These are phyloP conservation scores for Prolemur simus DNA, from an alignment of 2,113 vertebrate genomes.

Conservation along the genomic window DNA sequence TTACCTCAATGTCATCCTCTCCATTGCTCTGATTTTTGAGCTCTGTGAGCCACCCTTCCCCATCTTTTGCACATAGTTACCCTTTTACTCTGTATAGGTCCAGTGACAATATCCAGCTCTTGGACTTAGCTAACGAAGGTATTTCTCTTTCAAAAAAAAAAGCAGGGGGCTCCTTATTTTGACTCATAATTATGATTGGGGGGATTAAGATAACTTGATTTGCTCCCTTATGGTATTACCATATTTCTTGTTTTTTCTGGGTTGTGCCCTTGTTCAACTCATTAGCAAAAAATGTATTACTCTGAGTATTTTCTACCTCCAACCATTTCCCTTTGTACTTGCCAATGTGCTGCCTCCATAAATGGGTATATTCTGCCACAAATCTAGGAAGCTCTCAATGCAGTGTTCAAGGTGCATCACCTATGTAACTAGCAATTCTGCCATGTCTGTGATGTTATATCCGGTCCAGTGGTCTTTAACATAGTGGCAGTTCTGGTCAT, in stretches of 20 bases:
- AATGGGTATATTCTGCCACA: not conserved
- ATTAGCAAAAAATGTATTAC: not conserved
- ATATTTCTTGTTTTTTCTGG: not conserved
- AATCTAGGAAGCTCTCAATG: not conserved
- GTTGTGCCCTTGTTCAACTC: not conserved
- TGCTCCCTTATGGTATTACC: not conserved
- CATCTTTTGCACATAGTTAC: not conserved
- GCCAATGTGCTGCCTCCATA: not conserved
- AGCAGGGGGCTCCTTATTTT: not conserved
- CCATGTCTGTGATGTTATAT: not conserved
- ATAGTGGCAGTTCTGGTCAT: not conserved
- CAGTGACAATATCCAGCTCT: not conserved
- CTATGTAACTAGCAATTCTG: not conserved
- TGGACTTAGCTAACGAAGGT: not conserved
- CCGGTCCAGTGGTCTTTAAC: not conserved
- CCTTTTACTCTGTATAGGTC: not conserved
- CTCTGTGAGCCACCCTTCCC: not conserved
- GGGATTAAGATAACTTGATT: not conserved
- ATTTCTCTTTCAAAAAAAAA: not conserved
- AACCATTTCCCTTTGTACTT: not conserved
- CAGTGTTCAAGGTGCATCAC: not conserved
- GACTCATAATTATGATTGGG: not conserved
- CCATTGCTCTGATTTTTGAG: not conserved
- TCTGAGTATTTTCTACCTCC: slow-evolving; percentile 1
- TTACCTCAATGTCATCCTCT: not conserved